Conservation (phyloP, 2,888 invertebrate genomes). For the Ptycholaimellus sp. region DNA sequence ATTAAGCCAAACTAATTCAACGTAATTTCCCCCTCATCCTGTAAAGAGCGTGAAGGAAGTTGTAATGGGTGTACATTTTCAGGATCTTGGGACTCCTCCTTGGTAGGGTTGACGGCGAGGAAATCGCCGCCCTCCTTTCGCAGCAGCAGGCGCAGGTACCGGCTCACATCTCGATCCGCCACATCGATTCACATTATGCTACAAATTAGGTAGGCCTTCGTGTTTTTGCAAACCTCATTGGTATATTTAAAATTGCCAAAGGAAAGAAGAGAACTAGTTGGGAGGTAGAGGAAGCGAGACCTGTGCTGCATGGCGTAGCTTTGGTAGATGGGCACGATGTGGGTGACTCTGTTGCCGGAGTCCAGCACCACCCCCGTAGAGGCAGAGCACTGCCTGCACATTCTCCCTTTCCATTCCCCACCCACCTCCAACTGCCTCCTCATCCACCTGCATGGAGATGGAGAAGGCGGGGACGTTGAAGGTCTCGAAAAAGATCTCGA, state of each 20-base stretch:
- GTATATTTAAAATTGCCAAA: no score
- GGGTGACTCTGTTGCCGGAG: slow-evolving; percentile 94
- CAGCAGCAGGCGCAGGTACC: slow-evolving; percentile 61
- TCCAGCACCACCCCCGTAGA: slow-evolving; percentile 95
- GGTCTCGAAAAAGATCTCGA: slow-evolving; percentile 95
- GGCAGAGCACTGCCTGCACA: no score
- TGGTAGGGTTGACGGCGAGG: slow-evolving; percentile 72
- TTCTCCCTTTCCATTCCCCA: no score
- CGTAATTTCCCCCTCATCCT: no score
- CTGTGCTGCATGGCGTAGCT: slow-evolving; percentile 91
- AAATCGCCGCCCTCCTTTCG: slow-evolving; percentile 91
- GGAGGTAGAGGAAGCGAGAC: slow-evolving; percentile 11
- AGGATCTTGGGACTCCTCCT: slow-evolving; percentile 68
- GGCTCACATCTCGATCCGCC: slow-evolving; percentile 85
- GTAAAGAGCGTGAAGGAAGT: no score
- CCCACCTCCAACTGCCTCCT: no score
- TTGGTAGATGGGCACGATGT: slow-evolving; percentile 98
- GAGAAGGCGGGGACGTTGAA: slow-evolving; percentile 95
- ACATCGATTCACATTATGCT: slow-evolving; percentile 84
- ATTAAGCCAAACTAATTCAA: no score
- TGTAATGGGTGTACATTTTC: slow-evolving; percentile 38
- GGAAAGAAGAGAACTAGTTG: no score
- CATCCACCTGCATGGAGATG: slow-evolving; percentile 97
- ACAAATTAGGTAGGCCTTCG: no score
- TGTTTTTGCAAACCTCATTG: no score